phyloP scores from a whole-genome alignment of 2,113 vertebrate species.

The Neolamprologus sp. region DNA sequence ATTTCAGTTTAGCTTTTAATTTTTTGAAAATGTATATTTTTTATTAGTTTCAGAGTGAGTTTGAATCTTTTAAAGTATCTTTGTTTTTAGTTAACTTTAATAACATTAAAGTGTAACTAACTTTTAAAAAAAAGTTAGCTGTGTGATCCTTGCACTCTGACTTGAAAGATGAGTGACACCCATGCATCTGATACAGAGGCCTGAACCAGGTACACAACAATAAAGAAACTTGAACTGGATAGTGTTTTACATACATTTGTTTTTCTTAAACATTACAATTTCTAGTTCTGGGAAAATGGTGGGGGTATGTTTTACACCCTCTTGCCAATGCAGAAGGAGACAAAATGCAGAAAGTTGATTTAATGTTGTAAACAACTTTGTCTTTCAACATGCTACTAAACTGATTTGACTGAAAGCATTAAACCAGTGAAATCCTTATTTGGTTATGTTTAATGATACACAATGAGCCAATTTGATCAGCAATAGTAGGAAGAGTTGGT shows the following conservation, averaged over 20 bases:
- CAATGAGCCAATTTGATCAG: not conserved
- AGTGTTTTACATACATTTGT: not conserved
- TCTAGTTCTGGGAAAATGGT: not conserved
- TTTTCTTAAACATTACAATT: not conserved
- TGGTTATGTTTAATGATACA: not conserved
- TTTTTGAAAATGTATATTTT: not conserved
- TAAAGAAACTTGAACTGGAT: not conserved
- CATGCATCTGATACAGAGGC: not conserved
- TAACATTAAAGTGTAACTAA: not conserved
- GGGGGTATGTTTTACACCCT: not conserved
- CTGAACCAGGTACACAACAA: not conserved
- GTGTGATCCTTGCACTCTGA: not conserved
- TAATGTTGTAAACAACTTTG: not conserved
- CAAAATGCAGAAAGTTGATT: not conserved
- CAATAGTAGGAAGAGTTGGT: not conserved
- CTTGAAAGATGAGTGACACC: not conserved
- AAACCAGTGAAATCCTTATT: not conserved
- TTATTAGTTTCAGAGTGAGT: not conserved
- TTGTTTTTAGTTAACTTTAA: not conserved
- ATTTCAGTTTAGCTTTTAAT: not conserved
- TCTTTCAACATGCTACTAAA: not conserved
- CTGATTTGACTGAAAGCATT: not conserved
- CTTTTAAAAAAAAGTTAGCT: not conserved
- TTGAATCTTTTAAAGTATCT: not conserved
- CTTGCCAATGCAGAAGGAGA: not conserved